A percentile compares a stretch with the other conserved stretches of the same genome.
phyloP scores from a whole-genome alignment of 2,113 vertebrate species.

The Heteronetta atricapilla region DNA sequence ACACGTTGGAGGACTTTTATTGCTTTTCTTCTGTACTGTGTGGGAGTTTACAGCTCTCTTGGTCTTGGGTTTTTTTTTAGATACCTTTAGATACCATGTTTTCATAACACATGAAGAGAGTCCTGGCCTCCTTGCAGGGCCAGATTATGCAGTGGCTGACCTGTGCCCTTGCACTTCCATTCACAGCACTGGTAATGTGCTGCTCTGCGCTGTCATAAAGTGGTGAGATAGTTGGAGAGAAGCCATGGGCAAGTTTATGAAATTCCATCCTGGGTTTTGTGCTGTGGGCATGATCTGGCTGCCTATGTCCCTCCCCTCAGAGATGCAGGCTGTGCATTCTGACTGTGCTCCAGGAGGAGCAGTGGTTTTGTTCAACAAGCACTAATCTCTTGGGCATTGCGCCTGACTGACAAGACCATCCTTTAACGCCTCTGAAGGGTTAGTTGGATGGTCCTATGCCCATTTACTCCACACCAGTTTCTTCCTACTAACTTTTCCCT shows the following conservation, averaged over 20 bases:
- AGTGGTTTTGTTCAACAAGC: not conserved
- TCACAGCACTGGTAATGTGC: accelerated
- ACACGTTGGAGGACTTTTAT: too few relatives aligned
- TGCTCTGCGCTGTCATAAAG: not conserved
- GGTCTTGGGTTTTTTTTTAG: not conserved
- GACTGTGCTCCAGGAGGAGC: not conserved
- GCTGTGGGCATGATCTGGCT: not conserved
- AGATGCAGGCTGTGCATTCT: too few relatives aligned
- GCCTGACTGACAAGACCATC: not conserved
- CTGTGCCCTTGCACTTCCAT: not conserved
- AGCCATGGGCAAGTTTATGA: not conserved
- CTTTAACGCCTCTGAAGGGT: not conserved
- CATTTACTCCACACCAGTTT: not conserved
- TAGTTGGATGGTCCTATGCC: not conserved
- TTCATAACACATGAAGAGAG: not conserved
- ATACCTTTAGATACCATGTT: too few relatives aligned
- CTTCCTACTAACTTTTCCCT: not conserved
- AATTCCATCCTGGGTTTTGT: not conserved
- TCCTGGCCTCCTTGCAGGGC: not conserved
- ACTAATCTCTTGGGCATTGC: not conserved
- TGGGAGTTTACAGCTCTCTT: not conserved
- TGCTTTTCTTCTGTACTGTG: not conserved
- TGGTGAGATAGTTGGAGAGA: accelerated
- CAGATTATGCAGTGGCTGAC: not conserved
- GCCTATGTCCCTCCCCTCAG: not conserved